Base-by-base conservation (phyloP, 2,888 invertebrate genomes). In the Morpho helenor region DNA sequence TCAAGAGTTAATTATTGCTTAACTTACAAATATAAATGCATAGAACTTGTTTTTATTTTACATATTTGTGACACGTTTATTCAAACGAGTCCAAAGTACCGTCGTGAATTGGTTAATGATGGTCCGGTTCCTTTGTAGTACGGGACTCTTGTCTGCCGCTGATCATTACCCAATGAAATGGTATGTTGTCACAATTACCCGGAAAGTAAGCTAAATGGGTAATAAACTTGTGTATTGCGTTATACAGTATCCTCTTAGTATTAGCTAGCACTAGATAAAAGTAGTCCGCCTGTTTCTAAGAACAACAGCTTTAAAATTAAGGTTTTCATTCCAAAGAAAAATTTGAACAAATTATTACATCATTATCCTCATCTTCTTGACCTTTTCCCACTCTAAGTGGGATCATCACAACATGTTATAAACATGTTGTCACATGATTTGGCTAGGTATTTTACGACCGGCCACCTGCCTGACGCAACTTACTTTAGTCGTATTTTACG, bases 61-160 rank as follows among this genome's bases (percentile, higher is more conserved):
- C 58, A 68, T 67, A 65, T 68, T 68, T 70, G 65, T 63, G 63
- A 60, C 65, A 65, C 63, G 64, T 65, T 67, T 56, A 59, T 59
- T 60, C 49, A 57, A 66, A 69, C 67, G 65, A 62, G 82, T 82
- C 73, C 79, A 80, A 83, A 85, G 83, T 85, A 76, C 79, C 66
- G 67, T 68, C 68, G 73, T 78, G 75, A 86, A 88, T 88, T 88
- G 87, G 84, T 82, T 84, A 88, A 88, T 87, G 77, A 77, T 69
- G 62, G 72, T 62, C 71, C 68, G 72, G 85, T 87, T 87, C 84
- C 87, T 80, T 85, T 75, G 73, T 71, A 69, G 71, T 74, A 70
- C 73, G 68, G 70, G 75, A 71, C 75, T 71, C 75, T 79, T 78
- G 82, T 85, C 82, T 86, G 72, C 76, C 77, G 75, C 68, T 77